Evolutionary conservation across 1,140 invertebrate genomes (phyloP), one percentile per base, ranked within the genome.

Genomic region (Ips typographus): DNA sequence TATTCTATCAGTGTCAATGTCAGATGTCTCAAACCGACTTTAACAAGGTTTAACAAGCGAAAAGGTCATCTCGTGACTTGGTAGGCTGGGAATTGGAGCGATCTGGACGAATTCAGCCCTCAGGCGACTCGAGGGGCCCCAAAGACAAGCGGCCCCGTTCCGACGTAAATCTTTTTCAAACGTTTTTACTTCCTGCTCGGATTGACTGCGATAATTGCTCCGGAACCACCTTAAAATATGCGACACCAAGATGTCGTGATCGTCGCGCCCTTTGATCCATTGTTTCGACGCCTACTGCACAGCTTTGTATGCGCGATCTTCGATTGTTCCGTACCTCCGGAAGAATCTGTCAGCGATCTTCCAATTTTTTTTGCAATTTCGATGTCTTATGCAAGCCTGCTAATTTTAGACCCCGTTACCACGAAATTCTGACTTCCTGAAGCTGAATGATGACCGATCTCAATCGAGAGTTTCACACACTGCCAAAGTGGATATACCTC

Each of bases 221-320:
- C 44, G 44, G 44, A 49, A 49, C 44, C 44, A 49, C 44, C 44
- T 49, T 49, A 49, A 49, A 49, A 49, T 22, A 49, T 22, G 44
- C 44, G 44, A 49, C 44, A 49, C 2, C 44, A 22, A 61, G 58
- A 61, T 61, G 58, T 61, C 58, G 58, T 61, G 58, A 61, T 7
- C 8, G 58, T 61, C 58, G 58, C 58, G 44, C 58, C 58, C 43
- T 61, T 61, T 61, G 58, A 61, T 49, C 44, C 44, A 57, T 57
- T 57, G 55, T 57, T 57, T 57, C 39, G 39, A 37, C 55, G 55
- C 55, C 55, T 57, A 57, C 55, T 55, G 55, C 5, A 40, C 55
- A 57, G 1, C 55, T 40, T 57, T 57, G 55, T 39, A 57, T 57
- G 55, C 22, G 22, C 55, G 36, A 57, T 57, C 36, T 22, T 38